Conservation (phyloP, 2,797 vertebrate species). For the Enteromius treurensis region DNA sequence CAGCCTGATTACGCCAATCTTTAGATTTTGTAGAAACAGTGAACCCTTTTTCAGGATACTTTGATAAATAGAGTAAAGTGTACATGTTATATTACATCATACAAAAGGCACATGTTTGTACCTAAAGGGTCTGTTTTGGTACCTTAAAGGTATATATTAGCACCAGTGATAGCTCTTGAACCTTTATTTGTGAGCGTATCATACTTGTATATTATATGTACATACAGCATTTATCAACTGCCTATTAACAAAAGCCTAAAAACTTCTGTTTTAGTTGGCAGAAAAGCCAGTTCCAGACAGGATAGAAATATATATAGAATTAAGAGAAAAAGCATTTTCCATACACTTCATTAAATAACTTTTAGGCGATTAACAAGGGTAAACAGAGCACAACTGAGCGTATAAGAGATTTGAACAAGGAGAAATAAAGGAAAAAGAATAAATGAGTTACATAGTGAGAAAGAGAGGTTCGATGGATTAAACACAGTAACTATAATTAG, state of each 20-base stretch:
- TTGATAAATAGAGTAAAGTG: not conserved
- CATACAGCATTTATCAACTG: not conserved
- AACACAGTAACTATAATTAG: constrained; percentile 50
- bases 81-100: too few relatives aligned
- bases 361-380: constrained; percentile 3
- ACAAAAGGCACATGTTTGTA: not conserved
- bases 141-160: too few relatives aligned
- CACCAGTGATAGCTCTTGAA: not conserved
- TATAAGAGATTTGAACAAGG: constrained; percentile 30
- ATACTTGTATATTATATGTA: too few relatives aligned
- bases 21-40: not conserved
- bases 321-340: not conserved
- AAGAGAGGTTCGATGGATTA: constrained; percentile 37
- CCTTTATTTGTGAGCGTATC: too few relatives aligned
- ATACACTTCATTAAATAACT: not conserved
- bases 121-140: too few relatives aligned
- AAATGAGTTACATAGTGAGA: not conserved
- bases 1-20: not conserved
- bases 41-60: not conserved
- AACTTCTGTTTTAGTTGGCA: not conserved
- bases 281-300: not conserved
- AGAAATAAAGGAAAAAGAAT: not conserved
- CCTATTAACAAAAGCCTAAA: not conserved
- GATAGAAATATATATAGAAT: not conserved
- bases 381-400: constrained; percentile 14